A percentile compares a stretch with the other conserved stretches of the same genome.
phyloP scores from a whole-genome alignment of 2,797 vertebrate species.

The Morus bassanus region DNA sequence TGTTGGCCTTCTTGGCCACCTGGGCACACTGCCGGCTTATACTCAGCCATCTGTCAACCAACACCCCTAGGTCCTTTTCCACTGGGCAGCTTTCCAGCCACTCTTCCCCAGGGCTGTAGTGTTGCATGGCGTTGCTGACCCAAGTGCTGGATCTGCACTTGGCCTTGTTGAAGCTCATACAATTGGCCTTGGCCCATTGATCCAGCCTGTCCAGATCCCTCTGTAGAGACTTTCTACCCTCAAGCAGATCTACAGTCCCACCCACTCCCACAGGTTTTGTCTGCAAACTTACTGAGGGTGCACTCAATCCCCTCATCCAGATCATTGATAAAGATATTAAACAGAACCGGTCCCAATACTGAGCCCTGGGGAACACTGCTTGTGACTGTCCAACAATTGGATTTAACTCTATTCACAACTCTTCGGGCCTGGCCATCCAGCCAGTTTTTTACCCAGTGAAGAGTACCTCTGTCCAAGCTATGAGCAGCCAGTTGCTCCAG shows the following conservation, averaged over 20 bases:
- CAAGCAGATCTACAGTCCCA: rapidly evolving
- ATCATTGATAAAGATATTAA: background rate
- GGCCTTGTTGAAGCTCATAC: background rate
- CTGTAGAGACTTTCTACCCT: background rate
- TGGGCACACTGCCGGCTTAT: too few relatives aligned
- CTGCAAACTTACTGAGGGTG: background rate
- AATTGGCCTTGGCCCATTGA: rapidly evolving
- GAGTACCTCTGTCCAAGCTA: background rate
- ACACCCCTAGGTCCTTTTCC: background rate
- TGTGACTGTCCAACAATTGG: rapidly evolving
- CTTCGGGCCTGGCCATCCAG: background rate
- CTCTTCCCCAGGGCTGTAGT: background rate
- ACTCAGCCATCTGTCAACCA: background rate
- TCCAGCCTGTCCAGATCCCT: background rate
- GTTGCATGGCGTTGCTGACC: background rate
- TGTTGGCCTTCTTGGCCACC: too few relatives aligned
- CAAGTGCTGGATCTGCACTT: background rate
- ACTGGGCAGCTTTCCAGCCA: rapidly evolving
- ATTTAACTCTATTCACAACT: background rate
- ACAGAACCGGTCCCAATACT: rapidly evolving
- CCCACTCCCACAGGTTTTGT: rapidly evolving
- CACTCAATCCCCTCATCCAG: rapidly evolving
- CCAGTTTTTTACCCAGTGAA: background rate
- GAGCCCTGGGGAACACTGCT: background rate
- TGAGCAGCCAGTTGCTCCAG: background rate